phyloP scores from a whole-genome alignment of 1,140 invertebrate species.

The Archivesica marissinica region DNA sequence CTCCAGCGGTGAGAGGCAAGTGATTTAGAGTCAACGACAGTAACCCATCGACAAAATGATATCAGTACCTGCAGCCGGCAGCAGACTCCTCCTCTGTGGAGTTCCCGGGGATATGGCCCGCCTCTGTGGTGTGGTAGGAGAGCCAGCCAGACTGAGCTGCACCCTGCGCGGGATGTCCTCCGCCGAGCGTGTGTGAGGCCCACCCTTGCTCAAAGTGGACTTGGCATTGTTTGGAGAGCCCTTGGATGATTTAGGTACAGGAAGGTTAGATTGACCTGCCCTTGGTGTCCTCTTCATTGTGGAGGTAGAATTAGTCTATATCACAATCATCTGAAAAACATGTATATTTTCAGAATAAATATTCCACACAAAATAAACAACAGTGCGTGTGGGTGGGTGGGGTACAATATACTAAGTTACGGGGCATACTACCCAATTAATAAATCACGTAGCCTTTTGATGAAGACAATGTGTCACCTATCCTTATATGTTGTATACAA shows the following conservation, averaged over 20 bases:
- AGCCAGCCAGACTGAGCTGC: constrained; percentile 64
- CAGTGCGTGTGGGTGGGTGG: no score
- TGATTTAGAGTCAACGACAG: no score
- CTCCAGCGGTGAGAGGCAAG: no score
- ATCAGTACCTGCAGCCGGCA: constrained; percentile 65
- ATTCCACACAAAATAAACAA: no score
- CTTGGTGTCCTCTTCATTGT: constrained; percentile 65
- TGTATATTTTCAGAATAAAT: no score
- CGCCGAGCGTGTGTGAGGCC: constrained; percentile 72
- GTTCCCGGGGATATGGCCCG: constrained; percentile 71
- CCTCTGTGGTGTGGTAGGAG: constrained; percentile 53
- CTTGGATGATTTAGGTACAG: constrained; percentile 73
- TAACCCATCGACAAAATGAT: no score
- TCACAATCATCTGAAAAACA: constrained; percentile 27
- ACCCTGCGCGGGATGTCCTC: constrained; percentile 75
- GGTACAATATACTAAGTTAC: no score
- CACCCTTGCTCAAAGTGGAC: constrained; percentile 65
- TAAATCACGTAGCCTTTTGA: no score
- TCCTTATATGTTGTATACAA: no score
- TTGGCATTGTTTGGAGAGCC: constrained; percentile 72
- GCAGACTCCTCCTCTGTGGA: constrained; percentile 64
- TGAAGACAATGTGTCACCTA: no score
- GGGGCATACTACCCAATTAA: no score
- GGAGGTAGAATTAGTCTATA: constrained; percentile 5
- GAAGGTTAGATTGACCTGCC: constrained; percentile 73